phyloP scores from a whole-genome alignment of 2,113 vertebrate genomes.

The Istiophorus platypterus region DNA sequence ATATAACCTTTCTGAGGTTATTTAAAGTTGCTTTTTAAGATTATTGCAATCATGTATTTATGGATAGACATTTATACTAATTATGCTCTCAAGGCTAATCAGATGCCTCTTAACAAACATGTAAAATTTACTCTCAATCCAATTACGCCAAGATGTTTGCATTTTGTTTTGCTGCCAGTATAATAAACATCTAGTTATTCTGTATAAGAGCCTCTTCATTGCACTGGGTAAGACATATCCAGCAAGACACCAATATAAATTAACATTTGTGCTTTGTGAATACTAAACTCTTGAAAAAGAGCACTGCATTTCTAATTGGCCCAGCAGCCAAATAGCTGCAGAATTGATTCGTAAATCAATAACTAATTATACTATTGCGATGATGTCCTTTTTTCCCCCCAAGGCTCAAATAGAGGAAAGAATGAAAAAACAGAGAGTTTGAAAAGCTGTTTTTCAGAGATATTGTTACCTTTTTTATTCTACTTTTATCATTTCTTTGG shows the following conservation, averaged over 20 bases:
- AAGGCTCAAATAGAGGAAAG: neutral
- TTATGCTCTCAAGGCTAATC: neutral
- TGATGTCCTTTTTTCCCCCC: slow-evolving; percentile 13
- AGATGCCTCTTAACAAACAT: neutral
- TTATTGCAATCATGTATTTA: neutral
- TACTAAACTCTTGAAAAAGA: slow-evolving; percentile 23
- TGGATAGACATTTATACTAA: neutral
- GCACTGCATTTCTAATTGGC: slow-evolving; percentile 10
- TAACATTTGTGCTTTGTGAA: neutral
- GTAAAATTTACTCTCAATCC: neutral
- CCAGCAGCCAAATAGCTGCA: neutral
- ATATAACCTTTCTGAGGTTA: neutral
- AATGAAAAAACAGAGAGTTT: neutral
- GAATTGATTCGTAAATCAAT: slow-evolving; percentile 49
- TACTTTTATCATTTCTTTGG: neutral
- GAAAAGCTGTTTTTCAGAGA: neutral
- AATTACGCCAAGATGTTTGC: neutral
- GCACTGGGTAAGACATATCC: neutral
- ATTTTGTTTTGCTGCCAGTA: neutral
- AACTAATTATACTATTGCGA: slow-evolving; percentile 42
- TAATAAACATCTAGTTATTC: slow-evolving; percentile 21
- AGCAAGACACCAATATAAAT: neutral
- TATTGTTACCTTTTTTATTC: neutral
- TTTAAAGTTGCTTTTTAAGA: neutral
- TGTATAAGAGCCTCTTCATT: neutral